Base-by-base conservation (phyloP, 2,797 vertebrate genomes). In the Hyperoplus immaculatus region DNA sequence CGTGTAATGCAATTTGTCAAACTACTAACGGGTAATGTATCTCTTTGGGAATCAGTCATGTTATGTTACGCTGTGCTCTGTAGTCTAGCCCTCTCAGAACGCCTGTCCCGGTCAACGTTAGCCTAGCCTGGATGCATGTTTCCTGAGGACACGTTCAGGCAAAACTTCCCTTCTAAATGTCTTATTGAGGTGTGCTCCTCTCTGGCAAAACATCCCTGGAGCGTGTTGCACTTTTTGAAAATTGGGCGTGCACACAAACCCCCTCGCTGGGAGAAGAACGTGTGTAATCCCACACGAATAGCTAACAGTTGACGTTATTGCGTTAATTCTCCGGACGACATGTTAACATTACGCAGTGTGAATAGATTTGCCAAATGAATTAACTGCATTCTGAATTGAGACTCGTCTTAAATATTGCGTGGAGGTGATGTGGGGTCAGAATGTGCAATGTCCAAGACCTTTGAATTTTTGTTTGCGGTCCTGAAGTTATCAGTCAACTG, bases 101-200 rank as follows among this genome's bases (percentile, higher is more conserved):
- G 43, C 36, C 47, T 36, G 41, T 54, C 4, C 15, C 55, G 8
- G 49, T 21, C 10, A 57, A 36, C 10, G n/a, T 79, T 85, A 73
- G 73, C 78, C 8, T 78, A 81, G 69, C 71, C 21, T 29, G 13
- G 36, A 13, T 59, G 51, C 70, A 55, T 67, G 67, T 59, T 41
- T 36, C 10, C 0, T 15, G 46, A 15, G 49, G 10, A 54, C 73
- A 39, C 59, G 42, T 18, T 62, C 18, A 54, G 13, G 6, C 38
- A 2, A 18, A 43, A 57, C 55, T 69, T 69, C 41, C 43, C 47
- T 51, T 42, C 69, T 0, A 63, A 54, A 41, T 21, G 16, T 38
- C 6, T 1, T 42, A 6, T 13, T 59, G 1, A 1, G 21, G 8
- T 11, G 45, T 8, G 4, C 18, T 51, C 0, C 9, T 47, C 1